These are phyloP conservation scores for Zoanthus gigantus DNA, from an alignment of 92 coral and sea anemone genomes.

Conservation along the genomic window DNA sequence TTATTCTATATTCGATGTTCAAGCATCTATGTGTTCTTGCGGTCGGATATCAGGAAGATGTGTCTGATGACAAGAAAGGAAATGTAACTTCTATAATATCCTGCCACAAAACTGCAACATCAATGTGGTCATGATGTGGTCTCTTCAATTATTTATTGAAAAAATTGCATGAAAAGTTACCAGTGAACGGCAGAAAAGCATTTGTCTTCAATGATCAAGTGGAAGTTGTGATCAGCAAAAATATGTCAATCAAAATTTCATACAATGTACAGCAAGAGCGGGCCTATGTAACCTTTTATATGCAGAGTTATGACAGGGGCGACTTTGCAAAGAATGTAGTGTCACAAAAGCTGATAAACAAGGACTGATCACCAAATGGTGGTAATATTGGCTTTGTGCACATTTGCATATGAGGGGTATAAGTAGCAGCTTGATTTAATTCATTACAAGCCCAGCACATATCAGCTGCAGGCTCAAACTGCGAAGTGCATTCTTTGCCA, in stretches of 20 bases:
- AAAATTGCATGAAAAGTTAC: not conserved
- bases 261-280: constrained; percentile 31
- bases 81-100: constrained; percentile 2
- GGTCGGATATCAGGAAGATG: constrained; percentile 21
- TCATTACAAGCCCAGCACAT: constrained; percentile 64
- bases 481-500: constrained; percentile 35
- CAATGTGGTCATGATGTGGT: constrained; percentile 23
- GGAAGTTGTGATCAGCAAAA: constrained; percentile 35
- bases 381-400: constrained; percentile 53
- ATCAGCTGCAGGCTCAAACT: constrained; percentile 76
- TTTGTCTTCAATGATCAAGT: constrained; percentile 20
- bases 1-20: constrained; percentile 23
- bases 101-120: constrained; percentile 20
- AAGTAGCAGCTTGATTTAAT: constrained; percentile 74
- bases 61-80: constrained; percentile 4
- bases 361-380: constrained; percentile 26
- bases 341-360: constrained; percentile 10
- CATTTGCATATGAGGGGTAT: constrained; percentile 70
- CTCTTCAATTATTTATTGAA: constrained; percentile 4
- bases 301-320: constrained; percentile 28
- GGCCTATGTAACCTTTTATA: constrained; percentile 7
- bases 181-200: not conserved
- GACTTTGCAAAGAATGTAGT: constrained; percentile 29
- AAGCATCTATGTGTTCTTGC: constrained; percentile 35
- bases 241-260: not conserved